Conservation (phyloP, 2,113 vertebrate genomes). For the Epinephelus cyanopodus region DNA sequence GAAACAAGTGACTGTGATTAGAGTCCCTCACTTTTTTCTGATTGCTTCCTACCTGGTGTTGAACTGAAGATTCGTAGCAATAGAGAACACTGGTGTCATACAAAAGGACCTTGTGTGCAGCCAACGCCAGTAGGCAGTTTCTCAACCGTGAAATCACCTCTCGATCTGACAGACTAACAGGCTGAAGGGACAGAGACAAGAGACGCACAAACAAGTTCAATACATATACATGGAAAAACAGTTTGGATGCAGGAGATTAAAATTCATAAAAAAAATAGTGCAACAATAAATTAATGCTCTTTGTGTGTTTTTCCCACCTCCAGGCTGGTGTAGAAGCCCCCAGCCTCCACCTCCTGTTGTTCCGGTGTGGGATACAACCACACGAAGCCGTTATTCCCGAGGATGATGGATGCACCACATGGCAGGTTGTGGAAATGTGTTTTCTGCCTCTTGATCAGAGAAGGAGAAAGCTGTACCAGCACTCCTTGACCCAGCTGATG, state of each 20-base stretch:
- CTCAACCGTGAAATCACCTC: conserved; percentile 96
- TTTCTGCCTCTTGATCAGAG: conserved; percentile 95
- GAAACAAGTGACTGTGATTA: not conserved
- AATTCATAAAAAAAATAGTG: not conserved
- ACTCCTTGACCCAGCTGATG: conserved; percentile 94
- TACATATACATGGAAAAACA: not conserved
- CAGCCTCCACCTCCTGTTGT: conserved; percentile 91
- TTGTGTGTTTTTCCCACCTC: conserved; percentile 84
- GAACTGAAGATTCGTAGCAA: conserved; percentile 94
- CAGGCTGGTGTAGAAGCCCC: conserved; percentile 90
- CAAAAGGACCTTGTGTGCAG: conserved; percentile 90
- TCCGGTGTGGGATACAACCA: conserved; percentile 94
- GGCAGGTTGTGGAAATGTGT: conserved; percentile 97
- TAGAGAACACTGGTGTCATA: conserved; percentile 97
- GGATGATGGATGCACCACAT: conserved; percentile 94
- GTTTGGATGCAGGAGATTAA: not conserved
- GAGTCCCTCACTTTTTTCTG: not conserved
- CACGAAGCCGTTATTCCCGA: conserved; percentile 96
- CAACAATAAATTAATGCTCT: no score
- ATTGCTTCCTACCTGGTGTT: conserved; percentile 87
- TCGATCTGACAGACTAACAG: conserved; percentile 89
- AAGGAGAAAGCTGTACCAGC: conserved; percentile 93
- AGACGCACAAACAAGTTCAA: not conserved
- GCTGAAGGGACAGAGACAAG: conserved; percentile 77
- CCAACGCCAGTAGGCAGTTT: conserved; percentile 93